Conservation (phyloP, 2,113 vertebrate genomes). For the Stomatorhinus ivindoensis region DNA sequence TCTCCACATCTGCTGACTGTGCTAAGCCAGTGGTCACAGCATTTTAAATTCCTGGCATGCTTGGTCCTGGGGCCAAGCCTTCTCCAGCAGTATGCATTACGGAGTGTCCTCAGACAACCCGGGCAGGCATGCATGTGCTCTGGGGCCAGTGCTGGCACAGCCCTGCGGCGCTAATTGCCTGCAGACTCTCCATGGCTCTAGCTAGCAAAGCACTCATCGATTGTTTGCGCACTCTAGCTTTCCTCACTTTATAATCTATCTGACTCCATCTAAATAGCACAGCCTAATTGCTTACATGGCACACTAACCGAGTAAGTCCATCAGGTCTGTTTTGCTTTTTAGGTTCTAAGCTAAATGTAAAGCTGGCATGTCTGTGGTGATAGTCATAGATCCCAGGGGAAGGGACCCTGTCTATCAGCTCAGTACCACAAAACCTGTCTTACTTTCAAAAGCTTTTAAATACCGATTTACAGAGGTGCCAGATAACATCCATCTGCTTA, state of each 20-base stretch:
- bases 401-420: background rate
- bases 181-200: slow-evolving; percentile 5
- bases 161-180: background rate
- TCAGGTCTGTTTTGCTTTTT: background rate
- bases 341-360: background rate
- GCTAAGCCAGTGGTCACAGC: slow-evolving; percentile 18
- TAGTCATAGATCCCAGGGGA: background rate
- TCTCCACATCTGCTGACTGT: slow-evolving; percentile 30
- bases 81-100: slow-evolving; percentile 30
- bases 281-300: slow-evolving; percentile 11
- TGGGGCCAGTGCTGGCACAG: slow-evolving; percentile 26
- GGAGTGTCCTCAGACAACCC: slow-evolving; percentile 36
- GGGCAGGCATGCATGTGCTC: slow-evolving; percentile 17
- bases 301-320: background rate
- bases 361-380: background rate
- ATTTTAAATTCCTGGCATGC: slow-evolving; percentile 34
- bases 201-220: background rate
- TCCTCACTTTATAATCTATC: slow-evolving; percentile 7
- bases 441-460: background rate
- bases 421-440: background rate
- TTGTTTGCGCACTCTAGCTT: slow-evolving; percentile 10
- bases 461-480: background rate
- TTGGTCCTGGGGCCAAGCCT: slow-evolving; percentile 25
- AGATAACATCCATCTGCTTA: background rate
- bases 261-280: background rate